These are phyloP conservation scores for Heteractis magnifica DNA, from an alignment of 92 coral and sea anemone genomes.

Conservation along the genomic window DNA sequence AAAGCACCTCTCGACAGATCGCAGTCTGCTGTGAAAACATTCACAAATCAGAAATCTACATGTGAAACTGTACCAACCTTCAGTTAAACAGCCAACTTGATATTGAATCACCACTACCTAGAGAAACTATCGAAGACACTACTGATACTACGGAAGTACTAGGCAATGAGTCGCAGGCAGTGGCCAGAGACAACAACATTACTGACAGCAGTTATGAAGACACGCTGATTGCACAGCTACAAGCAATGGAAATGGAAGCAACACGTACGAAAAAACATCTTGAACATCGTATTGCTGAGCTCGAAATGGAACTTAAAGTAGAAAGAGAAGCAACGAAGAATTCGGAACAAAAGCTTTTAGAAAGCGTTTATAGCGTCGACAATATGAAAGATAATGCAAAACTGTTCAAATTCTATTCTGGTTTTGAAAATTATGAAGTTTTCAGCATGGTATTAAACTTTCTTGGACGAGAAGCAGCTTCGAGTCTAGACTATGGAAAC, in stretches of 20 bases:
- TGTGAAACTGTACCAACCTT: background rate
- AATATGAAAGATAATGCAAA: constrained; percentile 26
- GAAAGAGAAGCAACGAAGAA: constrained; percentile 35
- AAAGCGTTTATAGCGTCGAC: constrained; percentile 30
- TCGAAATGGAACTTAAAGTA: constrained; percentile 40
- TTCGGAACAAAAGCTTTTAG: constrained; percentile 16
- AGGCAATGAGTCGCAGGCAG: background rate
- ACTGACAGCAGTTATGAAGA: background rate
- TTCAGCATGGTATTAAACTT: constrained; percentile 33
- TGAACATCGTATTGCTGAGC: constrained; percentile 11
- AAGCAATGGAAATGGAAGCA: background rate
- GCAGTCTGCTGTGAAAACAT: background rate
- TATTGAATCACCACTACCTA: no score
- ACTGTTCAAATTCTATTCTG: constrained; percentile 16
- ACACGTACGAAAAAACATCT: background rate
- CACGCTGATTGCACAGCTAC: constrained; percentile 3
- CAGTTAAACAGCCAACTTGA: no score
- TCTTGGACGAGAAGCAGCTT: constrained; percentile 51
- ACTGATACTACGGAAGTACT: background rate
- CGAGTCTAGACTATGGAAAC: constrained; percentile 34
- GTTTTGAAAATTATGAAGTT: background rate
- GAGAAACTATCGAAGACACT: no score
- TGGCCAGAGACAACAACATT: background rate
- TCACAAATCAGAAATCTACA: background rate
- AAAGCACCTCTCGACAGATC: constrained; percentile 9